A percentile compares a stretch with the other conserved stretches of the same genome.
These are phyloP conservation scores for Axea sp. DNA, from an alignment of 2,888 invertebrate species.

Conservation along the genomic window DNA sequence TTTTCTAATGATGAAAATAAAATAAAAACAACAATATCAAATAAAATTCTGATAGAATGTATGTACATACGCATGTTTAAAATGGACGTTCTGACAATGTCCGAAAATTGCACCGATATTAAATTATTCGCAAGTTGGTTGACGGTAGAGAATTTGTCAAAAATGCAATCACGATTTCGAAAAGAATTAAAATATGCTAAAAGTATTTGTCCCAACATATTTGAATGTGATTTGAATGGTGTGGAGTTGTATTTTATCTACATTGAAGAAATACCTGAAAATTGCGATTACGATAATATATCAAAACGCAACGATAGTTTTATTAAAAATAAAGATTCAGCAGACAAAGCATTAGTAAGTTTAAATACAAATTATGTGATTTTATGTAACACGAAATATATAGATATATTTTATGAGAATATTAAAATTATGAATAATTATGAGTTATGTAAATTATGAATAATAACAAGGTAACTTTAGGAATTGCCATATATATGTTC, in stretches of 20 bases:
- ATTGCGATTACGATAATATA: too few species aligned
- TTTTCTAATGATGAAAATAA: conserved; percentile 1
- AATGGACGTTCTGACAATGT: too few species aligned
- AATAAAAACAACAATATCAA: not conserved
- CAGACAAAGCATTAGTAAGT: too few species aligned
- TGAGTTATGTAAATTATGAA: not conserved
- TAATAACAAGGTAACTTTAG: too few species aligned
- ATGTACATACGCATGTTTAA: not conserved
- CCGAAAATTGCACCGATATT: too few species aligned
- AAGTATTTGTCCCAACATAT: not conserved
- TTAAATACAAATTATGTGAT: too few species aligned
- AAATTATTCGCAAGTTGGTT: too few species aligned
- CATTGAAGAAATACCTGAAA: conserved; percentile 21
- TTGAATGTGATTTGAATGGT: not conserved
- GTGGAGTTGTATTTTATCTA: conserved; percentile 25
- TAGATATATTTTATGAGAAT: too few species aligned
- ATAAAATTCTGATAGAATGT: not conserved
- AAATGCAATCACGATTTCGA: conserved; percentile 13
- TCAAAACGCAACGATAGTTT: too few species aligned
- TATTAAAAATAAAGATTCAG: too few species aligned
- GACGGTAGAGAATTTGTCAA: not conserved
- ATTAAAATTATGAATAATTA: too few species aligned
- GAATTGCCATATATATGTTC: not conserved
- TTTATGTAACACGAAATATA: too few species aligned
- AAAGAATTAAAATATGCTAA: not conserved